A percentile compares a stretch with the other conserved stretches of the same genome.
Conservation (phyloP, 2,888 invertebrate genomes). For the Lucinisca nassula region DNA sequence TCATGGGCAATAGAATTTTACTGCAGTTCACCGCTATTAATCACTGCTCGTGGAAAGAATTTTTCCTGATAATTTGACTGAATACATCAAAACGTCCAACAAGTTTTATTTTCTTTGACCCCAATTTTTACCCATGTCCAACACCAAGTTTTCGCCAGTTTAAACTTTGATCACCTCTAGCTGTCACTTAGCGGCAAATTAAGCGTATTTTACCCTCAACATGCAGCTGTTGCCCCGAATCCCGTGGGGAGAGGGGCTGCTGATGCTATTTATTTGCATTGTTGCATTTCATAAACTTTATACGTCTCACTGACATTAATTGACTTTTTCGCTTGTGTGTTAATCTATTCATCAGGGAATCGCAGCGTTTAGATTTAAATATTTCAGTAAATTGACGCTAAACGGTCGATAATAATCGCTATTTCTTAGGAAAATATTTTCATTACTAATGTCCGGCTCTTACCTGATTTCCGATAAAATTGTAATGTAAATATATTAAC, state of each 20-base stretch:
- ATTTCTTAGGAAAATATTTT: background rate
- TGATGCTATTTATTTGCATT: constrained; percentile 11
- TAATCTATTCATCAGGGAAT: background rate
- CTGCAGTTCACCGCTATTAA: background rate
- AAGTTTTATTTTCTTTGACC: constrained; percentile 3
- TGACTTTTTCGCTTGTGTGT: constrained; percentile 16
- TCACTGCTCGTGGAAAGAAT: background rate
- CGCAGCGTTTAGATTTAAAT: background rate
- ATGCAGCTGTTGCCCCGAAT: background rate
- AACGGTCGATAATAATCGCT: background rate
- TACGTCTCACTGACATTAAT: constrained; percentile 6
- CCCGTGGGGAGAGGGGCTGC: background rate
- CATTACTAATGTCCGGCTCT: background rate
- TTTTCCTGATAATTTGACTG: background rate
- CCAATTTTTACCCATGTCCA: background rate
- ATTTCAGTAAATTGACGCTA: background rate
- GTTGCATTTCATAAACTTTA: constrained; percentile 17
- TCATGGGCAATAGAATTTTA: constrained; percentile 6
- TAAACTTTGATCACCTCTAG: constrained; percentile 19
- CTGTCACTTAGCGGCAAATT: constrained; percentile 19
- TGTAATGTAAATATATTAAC: too few relatives aligned
- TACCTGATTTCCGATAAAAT: too few relatives aligned
- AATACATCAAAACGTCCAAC: background rate
- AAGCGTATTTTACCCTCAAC: background rate
- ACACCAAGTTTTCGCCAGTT: background rate